These are phyloP conservation scores for Biston stratarius DNA, from an alignment of 2,888 invertebrate species.

Conservation along the genomic window DNA sequence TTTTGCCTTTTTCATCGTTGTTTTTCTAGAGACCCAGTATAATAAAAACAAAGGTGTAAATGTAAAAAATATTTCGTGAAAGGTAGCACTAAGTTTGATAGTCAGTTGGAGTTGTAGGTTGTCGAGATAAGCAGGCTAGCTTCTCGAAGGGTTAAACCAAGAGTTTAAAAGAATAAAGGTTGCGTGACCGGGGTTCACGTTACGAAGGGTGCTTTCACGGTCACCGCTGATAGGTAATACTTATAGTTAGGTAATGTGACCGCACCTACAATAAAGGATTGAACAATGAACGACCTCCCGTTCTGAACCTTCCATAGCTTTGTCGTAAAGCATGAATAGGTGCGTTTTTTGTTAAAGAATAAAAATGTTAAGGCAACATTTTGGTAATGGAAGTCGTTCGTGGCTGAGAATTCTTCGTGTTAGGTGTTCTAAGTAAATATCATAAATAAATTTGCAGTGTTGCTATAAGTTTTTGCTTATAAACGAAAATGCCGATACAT, in stretches of 20 bases:
- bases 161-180: conserved; percentile 34
- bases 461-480: too few species aligned
- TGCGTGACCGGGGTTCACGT: conserved; percentile 54
- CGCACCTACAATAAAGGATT: conserved; percentile 27
- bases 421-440: neutral
- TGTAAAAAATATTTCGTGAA: neutral
- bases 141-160: conserved; percentile 17
- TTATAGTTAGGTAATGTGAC: conserved; percentile 16
- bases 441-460: too few species aligned
- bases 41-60: conserved; percentile 6
- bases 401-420: neutral
- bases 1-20: neutral
- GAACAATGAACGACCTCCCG: conserved; percentile 30
- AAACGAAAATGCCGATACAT: too few species aligned
- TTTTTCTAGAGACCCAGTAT: neutral
- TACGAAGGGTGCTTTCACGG: conserved; percentile 60
- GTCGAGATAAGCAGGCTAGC: conserved; percentile 4
- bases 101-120: conserved; percentile 14
- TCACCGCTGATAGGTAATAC: conserved; percentile 27
- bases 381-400: neutral
- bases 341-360: conserved; percentile 2
- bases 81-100: conserved; percentile 16
- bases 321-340: conserved; percentile 24
- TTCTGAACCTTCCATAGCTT: conserved; percentile 15
- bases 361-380: neutral